Percentiles rank a stretch among this genome's conserved stretches.
phyloP scores from a whole-genome alignment of 2,888 invertebrate species.

The Atherix ibis region DNA sequence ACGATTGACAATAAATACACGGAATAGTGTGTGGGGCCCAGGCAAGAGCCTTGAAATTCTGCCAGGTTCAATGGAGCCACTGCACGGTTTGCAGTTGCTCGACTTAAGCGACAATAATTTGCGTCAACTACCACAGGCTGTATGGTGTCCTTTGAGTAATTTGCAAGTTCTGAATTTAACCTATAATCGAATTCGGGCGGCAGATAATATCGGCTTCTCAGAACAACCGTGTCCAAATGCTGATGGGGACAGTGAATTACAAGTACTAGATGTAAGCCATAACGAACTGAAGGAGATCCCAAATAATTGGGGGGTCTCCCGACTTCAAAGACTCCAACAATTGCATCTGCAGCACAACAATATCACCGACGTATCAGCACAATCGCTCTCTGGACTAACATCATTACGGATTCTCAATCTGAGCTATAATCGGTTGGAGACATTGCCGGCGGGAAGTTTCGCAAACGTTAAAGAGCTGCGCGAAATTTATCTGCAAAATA shows the following conservation, averaged over 20 bases:
- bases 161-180: constrained; percentile 73
- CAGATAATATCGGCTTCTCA: constrained; percentile 58
- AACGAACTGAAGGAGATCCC: constrained; percentile 60
- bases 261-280: constrained; percentile 62
- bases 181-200: constrained; percentile 61
- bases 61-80: constrained; percentile 53
- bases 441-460: constrained; percentile 67
- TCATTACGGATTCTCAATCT: constrained; percentile 69
- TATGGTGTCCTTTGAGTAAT: constrained; percentile 64
- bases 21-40: constrained; percentile 65
- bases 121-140: constrained; percentile 58
- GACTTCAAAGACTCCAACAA: constrained; percentile 60
- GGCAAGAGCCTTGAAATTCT: constrained; percentile 59
- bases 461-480: constrained; percentile 64
- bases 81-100: constrained; percentile 62
- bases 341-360: constrained; percentile 71
- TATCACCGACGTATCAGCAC: constrained; percentile 60
- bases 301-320: constrained; percentile 58
- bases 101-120: constrained; percentile 75
- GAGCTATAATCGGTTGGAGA: constrained; percentile 68
- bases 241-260: constrained; percentile 51
- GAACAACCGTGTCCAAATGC: constrained; percentile 26
- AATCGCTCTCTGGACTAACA: constrained; percentile 62
- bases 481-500: constrained; percentile 71
- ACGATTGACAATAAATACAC: constrained; percentile 60